Evolutionary conservation across 2,113 vertebrate species (phyloP).

Genomic region (Dendrocopos noguchii): DNA sequence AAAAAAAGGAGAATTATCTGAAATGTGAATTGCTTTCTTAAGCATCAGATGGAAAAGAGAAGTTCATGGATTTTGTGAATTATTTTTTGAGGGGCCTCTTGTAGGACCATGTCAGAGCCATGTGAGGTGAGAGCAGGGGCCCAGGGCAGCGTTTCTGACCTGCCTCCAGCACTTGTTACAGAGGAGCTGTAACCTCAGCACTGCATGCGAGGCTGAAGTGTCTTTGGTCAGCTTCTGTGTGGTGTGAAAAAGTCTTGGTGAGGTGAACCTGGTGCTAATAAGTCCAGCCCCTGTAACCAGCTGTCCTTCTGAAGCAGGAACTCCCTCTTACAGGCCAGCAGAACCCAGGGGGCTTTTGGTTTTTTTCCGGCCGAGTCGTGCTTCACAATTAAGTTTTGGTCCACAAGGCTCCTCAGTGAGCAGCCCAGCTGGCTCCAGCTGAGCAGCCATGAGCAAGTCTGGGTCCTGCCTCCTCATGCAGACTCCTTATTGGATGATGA

Average conservation of each 20-base stretch:
- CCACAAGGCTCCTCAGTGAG: background rate
- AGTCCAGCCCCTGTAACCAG: background rate
- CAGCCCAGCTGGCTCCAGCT: background rate
- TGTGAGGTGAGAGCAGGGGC: background rate
- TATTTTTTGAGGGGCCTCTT: background rate
- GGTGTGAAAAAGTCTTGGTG: background rate
- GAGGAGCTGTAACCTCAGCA: background rate
- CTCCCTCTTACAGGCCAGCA: background rate
- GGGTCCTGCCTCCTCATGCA: background rate
- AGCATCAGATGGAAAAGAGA: slow-evolving; percentile 46
- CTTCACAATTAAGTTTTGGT: background rate
- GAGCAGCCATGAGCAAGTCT: fast-evolving
- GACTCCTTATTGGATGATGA: background rate
- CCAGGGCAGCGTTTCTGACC: background rate
- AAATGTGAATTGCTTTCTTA: slow-evolving; percentile 70
- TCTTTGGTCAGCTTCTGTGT: background rate
- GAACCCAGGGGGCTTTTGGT: background rate
- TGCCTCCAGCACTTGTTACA: background rate
- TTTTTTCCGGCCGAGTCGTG: background rate
- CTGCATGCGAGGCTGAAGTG: background rate
- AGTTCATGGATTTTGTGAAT: slow-evolving; percentile 16
- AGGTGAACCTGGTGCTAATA: slow-evolving; percentile 57
- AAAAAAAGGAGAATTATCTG: background rate
- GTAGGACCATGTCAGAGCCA: background rate
- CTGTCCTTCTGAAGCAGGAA: slow-evolving; percentile 29